Percentiles rank a stretch among this genome's conserved stretches.
Evolutionary conservation across 2,113 vertebrate species (phyloP).

Genomic region (Todiramphus chloris): DNA sequence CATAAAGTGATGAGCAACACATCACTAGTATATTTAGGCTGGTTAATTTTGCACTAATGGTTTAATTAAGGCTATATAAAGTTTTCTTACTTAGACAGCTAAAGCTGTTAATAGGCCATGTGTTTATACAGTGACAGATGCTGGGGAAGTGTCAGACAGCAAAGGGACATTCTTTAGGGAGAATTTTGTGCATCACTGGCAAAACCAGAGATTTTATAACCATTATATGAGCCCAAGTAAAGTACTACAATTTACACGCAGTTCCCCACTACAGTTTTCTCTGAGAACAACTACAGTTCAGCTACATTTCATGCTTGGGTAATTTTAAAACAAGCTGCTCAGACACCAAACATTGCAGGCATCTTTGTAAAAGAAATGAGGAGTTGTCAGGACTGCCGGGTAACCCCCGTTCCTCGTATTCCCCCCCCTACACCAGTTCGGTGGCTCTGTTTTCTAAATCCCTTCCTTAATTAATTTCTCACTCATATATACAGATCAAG

Average conservation of each 20-base stretch:
- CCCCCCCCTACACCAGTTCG: not conserved
- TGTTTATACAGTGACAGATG: not conserved
- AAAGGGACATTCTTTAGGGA: not conserved
- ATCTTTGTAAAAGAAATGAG: rapidly evolving
- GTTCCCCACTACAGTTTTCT: not conserved
- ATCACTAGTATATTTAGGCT: not conserved
- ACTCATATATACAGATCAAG: not conserved
- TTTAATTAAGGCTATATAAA: not conserved
- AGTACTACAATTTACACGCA: not conserved
- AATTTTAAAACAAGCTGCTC: not conserved
- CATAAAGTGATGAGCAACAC: not conserved
- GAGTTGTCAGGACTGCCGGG: not conserved
- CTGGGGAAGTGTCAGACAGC: not conserved
- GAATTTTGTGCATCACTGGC: not conserved
- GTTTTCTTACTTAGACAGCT: not conserved
- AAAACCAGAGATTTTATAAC: not conserved
- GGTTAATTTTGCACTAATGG: not conserved
- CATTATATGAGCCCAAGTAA: not conserved
- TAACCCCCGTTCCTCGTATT: not conserved
- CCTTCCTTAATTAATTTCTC: not conserved
- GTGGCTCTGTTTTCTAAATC: not conserved
- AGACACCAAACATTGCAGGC: not conserved
- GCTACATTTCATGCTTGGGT: not conserved
- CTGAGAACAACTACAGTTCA: not conserved
- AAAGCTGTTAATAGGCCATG: not conserved